phyloP scores from a whole-genome alignment of 1,140 invertebrate genomes.

The Periplaneta americana region DNA sequence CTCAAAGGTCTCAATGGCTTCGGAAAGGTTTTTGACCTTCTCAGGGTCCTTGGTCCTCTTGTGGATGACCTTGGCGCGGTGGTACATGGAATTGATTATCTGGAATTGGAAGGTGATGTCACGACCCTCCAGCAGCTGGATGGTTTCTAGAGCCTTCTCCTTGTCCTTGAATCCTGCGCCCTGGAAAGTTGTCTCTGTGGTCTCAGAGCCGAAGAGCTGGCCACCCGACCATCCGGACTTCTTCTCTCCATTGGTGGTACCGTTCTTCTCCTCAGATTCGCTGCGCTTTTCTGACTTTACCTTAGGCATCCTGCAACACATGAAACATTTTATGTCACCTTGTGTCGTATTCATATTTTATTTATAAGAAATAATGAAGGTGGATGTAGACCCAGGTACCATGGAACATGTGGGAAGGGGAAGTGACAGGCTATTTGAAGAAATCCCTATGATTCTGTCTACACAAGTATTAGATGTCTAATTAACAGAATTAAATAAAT shows the following conservation, averaged over 20 bases:
- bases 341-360: too few relatives aligned
- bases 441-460: too few relatives aligned
- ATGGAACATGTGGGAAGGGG: too few relatives aligned
- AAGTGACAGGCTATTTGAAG: too few relatives aligned
- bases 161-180: constrained; percentile 39
- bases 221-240: constrained; percentile 24
- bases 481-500: too few relatives aligned
- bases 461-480: too few relatives aligned
- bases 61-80: constrained; percentile 35
- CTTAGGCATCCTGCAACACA: constrained; percentile 27
- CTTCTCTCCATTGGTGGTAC: constrained; percentile 6
- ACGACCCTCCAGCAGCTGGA: constrained; percentile 32
- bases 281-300: constrained; percentile 27
- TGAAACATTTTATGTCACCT: too few relatives aligned
- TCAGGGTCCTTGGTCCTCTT: constrained; percentile 38
- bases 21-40: constrained; percentile 23
- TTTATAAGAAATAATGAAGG: too few relatives aligned
- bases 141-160: constrained; percentile 35
- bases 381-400: too few relatives aligned
- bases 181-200: constrained; percentile 28
- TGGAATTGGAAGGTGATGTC: constrained; percentile 37
- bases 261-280: constrained; percentile 8
- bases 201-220: constrained; percentile 25
- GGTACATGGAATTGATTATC: constrained; percentile 34
- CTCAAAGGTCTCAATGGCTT: constrained; percentile 30